phyloP scores from a whole-genome alignment of 2,113 vertebrate genomes.

The Pavo muticus region DNA sequence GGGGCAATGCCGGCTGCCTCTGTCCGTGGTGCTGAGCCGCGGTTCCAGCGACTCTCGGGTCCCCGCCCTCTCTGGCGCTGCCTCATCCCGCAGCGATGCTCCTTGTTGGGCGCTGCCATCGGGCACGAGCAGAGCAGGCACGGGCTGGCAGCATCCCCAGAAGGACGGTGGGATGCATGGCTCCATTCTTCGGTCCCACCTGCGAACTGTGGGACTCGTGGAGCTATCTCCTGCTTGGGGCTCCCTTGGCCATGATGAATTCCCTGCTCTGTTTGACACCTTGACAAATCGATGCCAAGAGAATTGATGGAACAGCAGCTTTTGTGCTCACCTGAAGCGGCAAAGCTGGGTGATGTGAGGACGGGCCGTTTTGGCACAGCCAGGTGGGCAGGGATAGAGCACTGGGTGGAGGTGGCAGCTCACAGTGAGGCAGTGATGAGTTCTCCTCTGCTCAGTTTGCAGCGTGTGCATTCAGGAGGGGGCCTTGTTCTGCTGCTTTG shows the following conservation, averaged over 20 bases:
- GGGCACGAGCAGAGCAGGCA: rapidly evolving
- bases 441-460: rapidly evolving
- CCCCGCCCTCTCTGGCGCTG: rapidly evolving
- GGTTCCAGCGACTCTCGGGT: rapidly evolving
- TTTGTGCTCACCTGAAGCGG: background rate
- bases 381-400: background rate
- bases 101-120: rapidly evolving
- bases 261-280: background rate
- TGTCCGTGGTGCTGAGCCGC: slow-evolving; percentile 24
- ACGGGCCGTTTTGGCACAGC: background rate
- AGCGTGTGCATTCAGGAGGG: rapidly evolving
- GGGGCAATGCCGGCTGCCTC: rapidly evolving
- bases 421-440: rapidly evolving
- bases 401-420: rapidly evolving
- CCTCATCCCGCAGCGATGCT: rapidly evolving
- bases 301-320: background rate
- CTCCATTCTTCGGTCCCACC: background rate
- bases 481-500: background rate
- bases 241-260: rapidly evolving
- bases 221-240: background rate
- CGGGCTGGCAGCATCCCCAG: background rate
- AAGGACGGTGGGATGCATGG: rapidly evolving
- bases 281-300: rapidly evolving
- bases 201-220: rapidly evolving
- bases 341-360: background rate